These are phyloP conservation scores for Drosophila neotestacea DNA, from an alignment of 2,888 invertebrate genomes.

Conservation along the genomic window DNA sequence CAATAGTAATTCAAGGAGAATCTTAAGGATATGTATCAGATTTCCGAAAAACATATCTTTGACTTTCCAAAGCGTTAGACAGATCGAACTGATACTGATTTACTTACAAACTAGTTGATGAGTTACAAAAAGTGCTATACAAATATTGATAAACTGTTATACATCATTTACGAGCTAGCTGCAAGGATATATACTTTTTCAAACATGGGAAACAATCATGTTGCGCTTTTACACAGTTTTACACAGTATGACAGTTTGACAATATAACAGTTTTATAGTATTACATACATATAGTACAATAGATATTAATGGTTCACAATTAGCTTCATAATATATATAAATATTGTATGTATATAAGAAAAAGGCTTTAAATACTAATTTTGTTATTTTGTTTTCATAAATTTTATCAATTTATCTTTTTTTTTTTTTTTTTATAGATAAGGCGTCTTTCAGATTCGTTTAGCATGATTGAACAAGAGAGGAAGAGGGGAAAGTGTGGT, in stretches of 20 bases:
- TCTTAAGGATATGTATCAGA: conserved; percentile 5
- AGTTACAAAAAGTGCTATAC: conserved; percentile 3
- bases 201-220: conserved; percentile 17
- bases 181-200: conserved; percentile 6
- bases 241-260: conserved; percentile 3
- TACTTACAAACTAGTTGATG: conserved; percentile 8
- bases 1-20: not conserved
- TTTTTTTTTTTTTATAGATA: conserved; percentile 36
- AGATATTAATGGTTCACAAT: conserved; percentile 47
- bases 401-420: not conserved
- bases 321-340: conserved; percentile 38
- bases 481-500: not conserved
- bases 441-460: conserved; percentile 58
- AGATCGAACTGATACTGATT: not conserved
- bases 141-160: conserved; percentile 15
- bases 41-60: not conserved
- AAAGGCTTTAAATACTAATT: conserved; percentile 45
- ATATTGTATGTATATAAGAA: conserved; percentile 28
- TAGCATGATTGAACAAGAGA: conserved; percentile 24
- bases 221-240: conserved; percentile 21
- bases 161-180: conserved; percentile 6
- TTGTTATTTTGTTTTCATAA: conserved; percentile 4
- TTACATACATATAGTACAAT: conserved; percentile 35
- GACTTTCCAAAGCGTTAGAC: not conserved
- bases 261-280: conserved; percentile 35